Base-by-base conservation (phyloP, 2,113 vertebrate species). In the Otus sunia region DNA sequence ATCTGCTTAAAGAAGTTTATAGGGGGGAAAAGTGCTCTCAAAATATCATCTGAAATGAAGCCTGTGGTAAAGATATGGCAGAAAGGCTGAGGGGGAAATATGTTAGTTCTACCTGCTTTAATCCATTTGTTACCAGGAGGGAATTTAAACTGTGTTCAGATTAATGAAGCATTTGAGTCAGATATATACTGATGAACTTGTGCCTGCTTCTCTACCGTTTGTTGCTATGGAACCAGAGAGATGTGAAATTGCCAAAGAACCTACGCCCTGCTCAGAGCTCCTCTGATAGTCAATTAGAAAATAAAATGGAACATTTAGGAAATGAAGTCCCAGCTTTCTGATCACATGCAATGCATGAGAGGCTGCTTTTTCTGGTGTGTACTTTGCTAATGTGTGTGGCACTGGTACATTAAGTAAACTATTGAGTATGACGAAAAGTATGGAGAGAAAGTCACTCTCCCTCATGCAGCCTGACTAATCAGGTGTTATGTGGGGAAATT, bases 51-150 rank as follows among this genome's bases (percentile, higher is more conserved):
- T 91, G 77, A 95, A 95, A 95, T 91, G 68, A 95, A 96, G 88
- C 88, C 91, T 96, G 76, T 62, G 76, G 45, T 89, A 59, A 92
- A 74, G 76, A 85, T 66, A 80, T 0, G 23, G 50, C 37, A 92
- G 83, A 88, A 93, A 68, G 64, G 62, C 47, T 90, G 64, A 72
- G 15, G 9, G 27, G 43, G 37, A 50, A 96, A 94, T 94, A 81
- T 89, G 80, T 94, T 93, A 96, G 72, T 96, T 95, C 77, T 94
- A 95, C 73, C 80, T 96, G 76, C 60, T 94, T 95, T 92, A 96
- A 94, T 89, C 81, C 77, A 78, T 80, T 78, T 90, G 60, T 90
- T 96, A 93, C 49, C 73, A 88, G 55, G 78, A 83, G 49, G 83
- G 60, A 88, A 76, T 47, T 88, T 94, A 88, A 86, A 50, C 71